Conservation (phyloP, 2,113 vertebrate species). For the Falcunculus frontatus region DNA sequence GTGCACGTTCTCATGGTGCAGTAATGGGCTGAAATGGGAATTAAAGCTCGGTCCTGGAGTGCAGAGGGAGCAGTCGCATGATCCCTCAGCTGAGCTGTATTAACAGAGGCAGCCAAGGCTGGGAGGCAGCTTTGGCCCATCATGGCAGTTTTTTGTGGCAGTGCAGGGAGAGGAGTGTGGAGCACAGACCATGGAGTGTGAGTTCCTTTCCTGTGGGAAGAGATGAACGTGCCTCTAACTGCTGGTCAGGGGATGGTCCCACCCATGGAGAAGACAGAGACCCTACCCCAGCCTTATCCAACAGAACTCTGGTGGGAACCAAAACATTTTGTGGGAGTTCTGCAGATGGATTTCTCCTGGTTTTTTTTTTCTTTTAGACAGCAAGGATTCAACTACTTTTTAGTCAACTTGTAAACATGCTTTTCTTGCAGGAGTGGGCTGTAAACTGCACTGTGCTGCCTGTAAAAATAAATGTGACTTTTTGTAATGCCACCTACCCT, state of each 20-base stretch:
- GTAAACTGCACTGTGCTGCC: neutral
- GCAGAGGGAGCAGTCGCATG: neutral
- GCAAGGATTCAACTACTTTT: neutral
- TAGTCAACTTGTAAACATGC: neutral
- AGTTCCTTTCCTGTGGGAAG: neutral
- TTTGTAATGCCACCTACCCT: neutral
- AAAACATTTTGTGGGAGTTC: neutral
- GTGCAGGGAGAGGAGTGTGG: too few relatives aligned
- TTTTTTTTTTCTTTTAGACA: neutral
- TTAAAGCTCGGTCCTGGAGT: neutral
- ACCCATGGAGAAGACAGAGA: rapidly evolving
- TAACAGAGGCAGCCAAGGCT: neutral
- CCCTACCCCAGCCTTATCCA: neutral
- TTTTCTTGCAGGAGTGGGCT: neutral
- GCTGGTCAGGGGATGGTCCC: neutral
- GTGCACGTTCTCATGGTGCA: neutral
- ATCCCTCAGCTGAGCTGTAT: slow-evolving; percentile 39
- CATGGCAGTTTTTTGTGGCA: rapidly evolving
- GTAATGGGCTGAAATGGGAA: neutral
- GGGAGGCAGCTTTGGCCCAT: neutral
- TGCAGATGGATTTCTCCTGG: neutral
- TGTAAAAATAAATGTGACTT: neutral
- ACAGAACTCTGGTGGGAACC: neutral
- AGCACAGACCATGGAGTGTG: rapidly evolving
- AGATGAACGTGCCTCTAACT: rapidly evolving